These are phyloP conservation scores for Falcaria lacertinaria DNA, from an alignment of 2,888 invertebrate species.

Conservation along the genomic window DNA sequence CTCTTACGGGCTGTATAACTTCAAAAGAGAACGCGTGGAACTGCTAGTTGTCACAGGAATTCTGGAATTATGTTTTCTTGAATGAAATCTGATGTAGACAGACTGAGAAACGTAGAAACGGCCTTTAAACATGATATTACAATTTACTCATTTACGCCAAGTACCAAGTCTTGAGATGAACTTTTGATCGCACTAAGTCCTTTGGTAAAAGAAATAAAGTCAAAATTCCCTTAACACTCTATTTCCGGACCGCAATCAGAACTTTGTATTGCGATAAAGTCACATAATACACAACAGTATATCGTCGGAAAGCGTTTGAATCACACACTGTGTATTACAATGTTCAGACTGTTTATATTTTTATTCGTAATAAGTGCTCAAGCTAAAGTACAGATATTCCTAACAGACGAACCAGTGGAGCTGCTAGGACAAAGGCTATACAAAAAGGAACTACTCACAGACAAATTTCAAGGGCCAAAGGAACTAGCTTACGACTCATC, in stretches of 20 bases:
- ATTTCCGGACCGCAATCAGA: conserved; percentile 22
- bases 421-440: conserved; percentile 56
- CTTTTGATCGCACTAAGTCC: conserved; percentile 11
- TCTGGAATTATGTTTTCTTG: too few relatives aligned
- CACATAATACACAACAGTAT: conserved; percentile 36
- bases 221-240: conserved; percentile 19
- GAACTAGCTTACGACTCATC: conserved; percentile 64
- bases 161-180: conserved; percentile 5
- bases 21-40: too few relatives aligned
- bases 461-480: conserved; percentile 46
- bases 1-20: too few relatives aligned
- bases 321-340: conserved; percentile 32
- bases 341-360: conserved; percentile 22
- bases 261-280: conserved; percentile 41
- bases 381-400: conserved; percentile 41
- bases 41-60: too few relatives aligned
- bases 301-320: conserved; percentile 25
- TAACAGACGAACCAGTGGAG: conserved; percentile 52
- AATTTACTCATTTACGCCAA: conserved; percentile 44
- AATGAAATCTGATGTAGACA: too few relatives aligned
- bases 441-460: conserved; percentile 54
- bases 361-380: conserved; percentile 30
- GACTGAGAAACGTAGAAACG: conserved; percentile 10
- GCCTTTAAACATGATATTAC: conserved; percentile 45
- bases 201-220: conserved; percentile 21